A percentile compares a stretch with the other conserved stretches of the same genome.
phyloP scores from a whole-genome alignment of 2,797 vertebrate genomes.

The Anolis apletophallus region DNA sequence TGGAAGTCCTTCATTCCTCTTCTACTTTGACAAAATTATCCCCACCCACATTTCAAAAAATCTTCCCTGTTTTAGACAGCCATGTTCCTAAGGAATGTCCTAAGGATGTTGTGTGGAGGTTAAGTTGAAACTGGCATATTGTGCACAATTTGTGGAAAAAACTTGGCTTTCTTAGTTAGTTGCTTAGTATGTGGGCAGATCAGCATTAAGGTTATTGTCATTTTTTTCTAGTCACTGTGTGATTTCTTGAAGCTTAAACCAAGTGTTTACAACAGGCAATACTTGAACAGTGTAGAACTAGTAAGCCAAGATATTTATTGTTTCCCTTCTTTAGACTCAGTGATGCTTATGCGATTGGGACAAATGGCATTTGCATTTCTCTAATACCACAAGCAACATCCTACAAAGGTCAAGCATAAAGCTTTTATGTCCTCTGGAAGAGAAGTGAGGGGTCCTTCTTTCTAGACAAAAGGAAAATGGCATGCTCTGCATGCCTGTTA shows the following conservation, averaged over 20 bases:
- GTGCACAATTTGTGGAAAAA: background rate
- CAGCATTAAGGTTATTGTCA: conserved; percentile 26
- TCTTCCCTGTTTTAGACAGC: background rate
- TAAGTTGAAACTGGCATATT: conserved; percentile 18
- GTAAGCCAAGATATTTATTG: conserved; percentile 48
- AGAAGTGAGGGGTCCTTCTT: conserved; percentile 35
- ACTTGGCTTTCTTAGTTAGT: conserved; percentile 5
- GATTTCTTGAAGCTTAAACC: conserved; percentile 50
- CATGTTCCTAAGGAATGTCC: background rate
- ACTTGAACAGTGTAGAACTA: conserved; percentile 82
- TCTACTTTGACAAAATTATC: background rate
- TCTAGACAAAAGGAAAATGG: conserved; percentile 36
- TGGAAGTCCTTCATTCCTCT: conserved; percentile 36
- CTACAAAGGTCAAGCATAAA: conserved; percentile 13
- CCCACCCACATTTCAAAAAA: background rate
- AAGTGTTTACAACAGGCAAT: conserved; percentile 86
- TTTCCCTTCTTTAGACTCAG: conserved; percentile 46
- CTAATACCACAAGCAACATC: background rate
- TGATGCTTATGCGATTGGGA: conserved; percentile 17
- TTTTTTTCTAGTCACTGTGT: conserved; percentile 16
- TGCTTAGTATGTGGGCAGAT: conserved; percentile 2
- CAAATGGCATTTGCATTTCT: conserved; percentile 33
- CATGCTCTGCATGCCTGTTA: conserved; percentile 5
- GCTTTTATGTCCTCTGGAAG: conserved; percentile 28
- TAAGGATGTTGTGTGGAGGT: conserved; percentile 32